Conservation (phyloP, 2,113 vertebrate species). For the Himantopus leucocephalus region DNA sequence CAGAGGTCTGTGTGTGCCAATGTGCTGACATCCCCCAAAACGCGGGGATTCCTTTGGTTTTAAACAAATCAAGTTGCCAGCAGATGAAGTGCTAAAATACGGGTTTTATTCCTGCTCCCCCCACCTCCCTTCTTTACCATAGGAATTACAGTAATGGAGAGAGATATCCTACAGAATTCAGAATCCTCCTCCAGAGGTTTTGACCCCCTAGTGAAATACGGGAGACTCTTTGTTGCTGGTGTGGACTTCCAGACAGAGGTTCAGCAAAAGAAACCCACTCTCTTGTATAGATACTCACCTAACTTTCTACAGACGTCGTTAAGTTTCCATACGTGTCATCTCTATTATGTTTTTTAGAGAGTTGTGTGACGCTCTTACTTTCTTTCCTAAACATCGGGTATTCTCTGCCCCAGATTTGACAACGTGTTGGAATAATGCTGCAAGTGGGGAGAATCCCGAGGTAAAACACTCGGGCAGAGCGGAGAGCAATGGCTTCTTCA, state of each 20-base stretch:
- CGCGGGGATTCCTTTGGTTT: neutral
- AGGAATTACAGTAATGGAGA: neutral
- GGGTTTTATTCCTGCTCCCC: neutral
- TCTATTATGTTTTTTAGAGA: neutral
- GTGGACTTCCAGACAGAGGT: neutral
- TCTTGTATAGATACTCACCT: neutral
- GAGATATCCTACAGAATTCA: neutral
- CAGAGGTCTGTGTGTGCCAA: neutral
- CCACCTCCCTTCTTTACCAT: neutral
- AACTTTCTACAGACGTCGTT: neutral
- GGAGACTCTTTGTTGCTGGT: accelerated
- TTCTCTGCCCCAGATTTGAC: neutral
- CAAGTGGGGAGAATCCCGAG: neutral
- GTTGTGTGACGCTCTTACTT: neutral
- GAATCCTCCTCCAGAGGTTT: neutral
- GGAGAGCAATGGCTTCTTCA: neutral
- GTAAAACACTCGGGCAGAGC: neutral
- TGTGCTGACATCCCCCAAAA: neutral
- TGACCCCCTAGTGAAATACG: neutral
- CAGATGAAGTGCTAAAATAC: neutral
- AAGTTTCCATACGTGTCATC: neutral
- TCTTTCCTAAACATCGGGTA: neutral
- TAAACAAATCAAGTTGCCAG: neutral
- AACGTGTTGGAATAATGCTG: neutral
- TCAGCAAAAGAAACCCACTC: neutral